Evolutionary conservation across 2,113 vertebrate genomes (phyloP).

Genomic region (Orientallactaga bullata): DNA sequence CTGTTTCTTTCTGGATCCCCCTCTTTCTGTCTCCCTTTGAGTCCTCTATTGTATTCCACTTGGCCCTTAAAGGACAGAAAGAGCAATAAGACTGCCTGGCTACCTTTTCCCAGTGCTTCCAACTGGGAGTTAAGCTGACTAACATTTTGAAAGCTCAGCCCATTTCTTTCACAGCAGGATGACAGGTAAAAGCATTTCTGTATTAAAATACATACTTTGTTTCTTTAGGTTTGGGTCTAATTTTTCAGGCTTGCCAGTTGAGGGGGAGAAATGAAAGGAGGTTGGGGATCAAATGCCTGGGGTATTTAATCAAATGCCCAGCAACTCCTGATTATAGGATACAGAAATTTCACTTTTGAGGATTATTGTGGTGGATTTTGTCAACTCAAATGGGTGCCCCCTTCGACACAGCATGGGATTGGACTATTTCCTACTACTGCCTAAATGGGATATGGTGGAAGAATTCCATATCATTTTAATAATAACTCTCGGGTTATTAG

Average conservation of each 20-base stretch:
- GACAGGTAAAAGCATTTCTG: constrained; percentile 77
- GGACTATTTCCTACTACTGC: background rate
- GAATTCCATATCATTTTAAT: constrained; percentile 15
- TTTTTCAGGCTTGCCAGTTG: constrained; percentile 61
- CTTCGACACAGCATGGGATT: constrained; percentile 11
- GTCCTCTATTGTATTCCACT: constrained; percentile 72
- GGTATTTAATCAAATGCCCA: constrained; percentile 75
- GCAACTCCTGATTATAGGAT: constrained; percentile 65
- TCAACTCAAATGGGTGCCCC: constrained; percentile 27
- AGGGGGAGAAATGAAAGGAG: constrained; percentile 19
- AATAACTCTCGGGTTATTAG: constrained; percentile 6
- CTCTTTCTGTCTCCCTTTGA: constrained; percentile 51
- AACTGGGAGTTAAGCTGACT: constrained; percentile 73
- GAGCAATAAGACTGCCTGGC: constrained; percentile 9
- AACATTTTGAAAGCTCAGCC: constrained; percentile 59
- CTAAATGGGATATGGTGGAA: background rate
- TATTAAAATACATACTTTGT: constrained; percentile 67
- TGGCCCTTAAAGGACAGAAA: constrained; percentile 62
- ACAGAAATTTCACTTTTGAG: constrained; percentile 56
- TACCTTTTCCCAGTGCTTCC: constrained; percentile 62
- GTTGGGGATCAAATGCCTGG: constrained; percentile 62
- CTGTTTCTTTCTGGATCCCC: constrained; percentile 59
- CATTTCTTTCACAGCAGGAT: constrained; percentile 75
- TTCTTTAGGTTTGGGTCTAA: constrained; percentile 57
- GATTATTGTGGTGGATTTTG: constrained; percentile 56